Conservation (phyloP, 2,888 invertebrate genomes). For the Argyra leucocephala region DNA sequence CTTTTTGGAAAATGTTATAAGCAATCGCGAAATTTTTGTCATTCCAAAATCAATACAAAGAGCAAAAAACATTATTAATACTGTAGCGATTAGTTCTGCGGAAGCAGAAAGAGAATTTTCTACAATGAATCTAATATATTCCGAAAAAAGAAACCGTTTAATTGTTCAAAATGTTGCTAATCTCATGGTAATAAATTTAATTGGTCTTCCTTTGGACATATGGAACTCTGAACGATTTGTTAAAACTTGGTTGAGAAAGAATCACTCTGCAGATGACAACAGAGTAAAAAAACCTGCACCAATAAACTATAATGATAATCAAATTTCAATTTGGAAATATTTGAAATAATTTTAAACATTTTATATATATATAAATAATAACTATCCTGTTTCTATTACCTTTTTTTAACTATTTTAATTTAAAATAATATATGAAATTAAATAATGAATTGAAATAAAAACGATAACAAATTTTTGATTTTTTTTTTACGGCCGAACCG, state of each 20-base stretch:
- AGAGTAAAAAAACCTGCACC: not conserved
- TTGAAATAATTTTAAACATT: not conserved
- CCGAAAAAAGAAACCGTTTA: not conserved
- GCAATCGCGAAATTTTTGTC: not conserved
- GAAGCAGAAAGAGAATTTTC: slow-evolving; percentile 7
- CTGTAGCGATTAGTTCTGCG: not conserved
- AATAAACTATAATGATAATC: not conserved
- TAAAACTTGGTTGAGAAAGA: not conserved
- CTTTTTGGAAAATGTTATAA: not conserved
- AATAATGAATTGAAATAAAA: too few species aligned
- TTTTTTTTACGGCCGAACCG: too few species aligned
- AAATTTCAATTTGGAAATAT: slow-evolving; percentile 7
- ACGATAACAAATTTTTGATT: too few species aligned
- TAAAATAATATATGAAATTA: too few species aligned
- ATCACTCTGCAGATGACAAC: slow-evolving; percentile 7
- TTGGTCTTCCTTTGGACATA: slow-evolving; percentile 9
- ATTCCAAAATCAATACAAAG: not conserved
- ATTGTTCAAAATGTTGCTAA: not conserved
- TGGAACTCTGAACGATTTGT: slow-evolving; percentile 10
- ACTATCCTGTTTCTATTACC: too few species aligned
- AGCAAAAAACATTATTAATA: not conserved
- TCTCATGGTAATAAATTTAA: slow-evolving; percentile 10
- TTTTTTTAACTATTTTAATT: too few species aligned
- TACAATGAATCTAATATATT: not conserved
- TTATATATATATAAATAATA: too few species aligned